Evolutionary conservation across 2,888 invertebrate genomes (phyloP).

Genomic region (Parnassius orleans): DNA sequence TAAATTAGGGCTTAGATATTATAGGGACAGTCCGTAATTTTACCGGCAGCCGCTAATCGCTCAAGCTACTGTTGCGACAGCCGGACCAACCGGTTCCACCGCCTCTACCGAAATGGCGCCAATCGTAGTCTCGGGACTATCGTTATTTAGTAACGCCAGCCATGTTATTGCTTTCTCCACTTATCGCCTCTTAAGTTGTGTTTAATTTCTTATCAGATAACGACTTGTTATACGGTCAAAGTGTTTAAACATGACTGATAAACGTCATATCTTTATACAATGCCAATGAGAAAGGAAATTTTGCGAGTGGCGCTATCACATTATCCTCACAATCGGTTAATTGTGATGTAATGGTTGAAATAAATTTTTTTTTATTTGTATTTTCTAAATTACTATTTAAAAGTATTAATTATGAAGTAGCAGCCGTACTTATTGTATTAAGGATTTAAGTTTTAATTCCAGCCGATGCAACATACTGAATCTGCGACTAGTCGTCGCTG

Average conservation of each 20-base stretch:
- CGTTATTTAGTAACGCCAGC: constrained; percentile 35
- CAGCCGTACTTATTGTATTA: no score
- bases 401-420: no score
- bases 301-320: constrained; percentile 1
- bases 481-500: no score
- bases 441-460: no score
- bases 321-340: constrained; percentile 1
- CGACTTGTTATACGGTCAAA: constrained; percentile 34
- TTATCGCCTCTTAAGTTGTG: constrained; percentile 41
- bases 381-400: no score
- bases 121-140: constrained; percentile 56
- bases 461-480: no score
- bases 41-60: constrained; percentile 66
- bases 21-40: constrained; percentile 56
- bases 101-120: constrained; percentile 61
- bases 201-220: constrained; percentile 46
- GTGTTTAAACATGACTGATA: constrained; percentile 28
- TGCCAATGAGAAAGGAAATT: constrained; percentile 23
- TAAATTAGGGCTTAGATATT: constrained; percentile 35
- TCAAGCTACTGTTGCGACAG: constrained; percentile 64
- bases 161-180: constrained; percentile 45
- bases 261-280: constrained; percentile 14
- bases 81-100: constrained; percentile 63
- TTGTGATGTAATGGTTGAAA: no score
- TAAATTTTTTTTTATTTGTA: no score